A percentile compares a stretch with the other conserved stretches of the same genome.
These are phyloP conservation scores for Caranx melampygus DNA, from an alignment of 2,113 vertebrate species.

Conservation along the genomic window DNA sequence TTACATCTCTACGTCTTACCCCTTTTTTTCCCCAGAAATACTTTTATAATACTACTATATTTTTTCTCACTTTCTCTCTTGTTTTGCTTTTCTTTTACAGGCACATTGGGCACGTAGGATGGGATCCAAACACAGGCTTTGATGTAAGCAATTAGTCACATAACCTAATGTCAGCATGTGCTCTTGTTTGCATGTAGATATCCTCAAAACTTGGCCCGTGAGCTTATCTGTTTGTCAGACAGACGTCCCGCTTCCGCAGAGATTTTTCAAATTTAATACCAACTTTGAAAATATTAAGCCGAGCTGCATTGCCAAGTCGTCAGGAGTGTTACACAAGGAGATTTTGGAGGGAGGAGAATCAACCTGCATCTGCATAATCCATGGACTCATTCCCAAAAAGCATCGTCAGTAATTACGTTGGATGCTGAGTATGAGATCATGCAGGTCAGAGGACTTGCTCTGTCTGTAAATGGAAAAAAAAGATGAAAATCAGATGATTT, in stretches of 20 bases:
- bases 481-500: constrained; percentile 41
- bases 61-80: background rate
- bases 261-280: constrained; percentile 44
- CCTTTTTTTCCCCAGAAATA: background rate
- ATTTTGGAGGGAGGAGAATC: constrained; percentile 53
- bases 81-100: constrained; percentile 70
- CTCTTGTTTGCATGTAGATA: background rate
- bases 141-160: constrained; percentile 88
- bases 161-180: background rate
- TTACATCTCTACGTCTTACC: background rate
- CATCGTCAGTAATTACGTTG: constrained; percentile 48
- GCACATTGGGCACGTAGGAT: constrained; percentile 97
- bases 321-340: constrained; percentile 65
- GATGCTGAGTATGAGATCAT: constrained; percentile 44
- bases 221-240: constrained; percentile 17
- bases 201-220: constrained; percentile 19
- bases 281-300: constrained; percentile 35
- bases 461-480: constrained; percentile 45
- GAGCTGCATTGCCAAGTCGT: constrained; percentile 15
- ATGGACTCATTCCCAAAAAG: constrained; percentile 54
- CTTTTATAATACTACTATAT: too few relatives aligned
- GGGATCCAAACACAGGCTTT: constrained; percentile 99
- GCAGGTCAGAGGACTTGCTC: constrained; percentile 43
- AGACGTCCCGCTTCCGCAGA: background rate
- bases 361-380: constrained; percentile 75